Conservation (phyloP, 2,888 invertebrate genomes). For the Rhodophaea formosa region DNA sequence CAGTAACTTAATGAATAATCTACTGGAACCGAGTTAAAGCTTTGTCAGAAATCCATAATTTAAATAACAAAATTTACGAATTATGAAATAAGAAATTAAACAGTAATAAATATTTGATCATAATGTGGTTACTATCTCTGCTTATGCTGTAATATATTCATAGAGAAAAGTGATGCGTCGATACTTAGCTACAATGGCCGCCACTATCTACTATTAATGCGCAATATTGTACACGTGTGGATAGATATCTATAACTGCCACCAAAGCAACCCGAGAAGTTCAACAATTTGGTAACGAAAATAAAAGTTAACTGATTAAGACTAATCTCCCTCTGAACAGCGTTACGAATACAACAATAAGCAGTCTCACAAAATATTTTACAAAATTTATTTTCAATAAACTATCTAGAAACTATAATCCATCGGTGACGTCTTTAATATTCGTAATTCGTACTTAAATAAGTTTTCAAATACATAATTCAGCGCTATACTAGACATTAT, state of each 20-base stretch:
- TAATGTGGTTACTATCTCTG: slow-evolving; percentile 63
- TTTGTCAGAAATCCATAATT: slow-evolving; percentile 79
- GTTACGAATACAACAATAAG: slow-evolving; percentile 80
- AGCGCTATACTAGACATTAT: slow-evolving; percentile 75
- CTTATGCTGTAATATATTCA: slow-evolving; percentile 51
- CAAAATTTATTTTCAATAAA: slow-evolving; percentile 73
- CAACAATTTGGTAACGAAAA: slow-evolving; percentile 81
- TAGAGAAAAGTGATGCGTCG: slow-evolving; percentile 54
- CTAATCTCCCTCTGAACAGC: slow-evolving; percentile 71
- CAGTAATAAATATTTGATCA: slow-evolving; percentile 81
- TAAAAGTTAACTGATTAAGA: slow-evolving; percentile 73
- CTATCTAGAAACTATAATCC: slow-evolving; percentile 76
- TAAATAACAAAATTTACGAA: slow-evolving; percentile 78
- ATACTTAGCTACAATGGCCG: slow-evolving; percentile 33
- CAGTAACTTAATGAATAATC: slow-evolving; percentile 80
- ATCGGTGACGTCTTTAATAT: slow-evolving; percentile 73
- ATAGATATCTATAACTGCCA: slow-evolving; percentile 65
- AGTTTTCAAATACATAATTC: slow-evolving; percentile 73
- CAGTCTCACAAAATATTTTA: slow-evolving; percentile 81
- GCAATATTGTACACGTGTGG: slow-evolving; percentile 47
- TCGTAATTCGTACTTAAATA: slow-evolving; percentile 71
- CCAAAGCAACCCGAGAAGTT: slow-evolving; percentile 72
- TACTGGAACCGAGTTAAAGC: slow-evolving; percentile 82
- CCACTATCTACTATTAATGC: slow-evolving; percentile 33
- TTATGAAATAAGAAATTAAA: slow-evolving; percentile 75